These are phyloP conservation scores for Diadumene lineata DNA, from an alignment of 92 coral and sea anemone genomes.

Conservation along the genomic window DNA sequence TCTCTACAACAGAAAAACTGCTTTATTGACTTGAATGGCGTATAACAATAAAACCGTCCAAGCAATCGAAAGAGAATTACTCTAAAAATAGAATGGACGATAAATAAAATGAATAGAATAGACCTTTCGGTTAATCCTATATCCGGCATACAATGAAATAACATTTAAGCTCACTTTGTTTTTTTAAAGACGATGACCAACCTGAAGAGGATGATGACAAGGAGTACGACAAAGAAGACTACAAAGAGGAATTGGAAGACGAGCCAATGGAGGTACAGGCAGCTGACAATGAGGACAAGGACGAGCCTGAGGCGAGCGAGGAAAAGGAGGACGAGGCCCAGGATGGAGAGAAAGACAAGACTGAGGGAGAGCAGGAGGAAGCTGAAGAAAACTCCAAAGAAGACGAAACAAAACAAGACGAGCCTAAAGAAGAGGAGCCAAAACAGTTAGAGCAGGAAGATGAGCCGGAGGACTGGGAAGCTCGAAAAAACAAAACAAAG, in stretches of 20 bases:
- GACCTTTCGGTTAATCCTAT: no score
- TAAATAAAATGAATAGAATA: no score
- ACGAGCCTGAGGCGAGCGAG: conserved; percentile 9
- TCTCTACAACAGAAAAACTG: neutral
- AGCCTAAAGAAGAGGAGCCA: neutral
- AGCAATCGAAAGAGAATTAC: neutral
- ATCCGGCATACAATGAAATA: no score
- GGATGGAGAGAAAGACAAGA: neutral
- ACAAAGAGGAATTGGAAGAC: conserved; percentile 2
- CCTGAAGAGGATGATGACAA: neutral
- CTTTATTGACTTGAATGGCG: neutral
- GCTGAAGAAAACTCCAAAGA: conserved; percentile 13
- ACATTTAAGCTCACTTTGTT: no score
- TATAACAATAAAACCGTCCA: neutral
- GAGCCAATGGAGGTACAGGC: neutral
- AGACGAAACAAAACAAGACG: neutral
- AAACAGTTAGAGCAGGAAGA: neutral
- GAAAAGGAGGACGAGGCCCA: conserved; percentile 9
- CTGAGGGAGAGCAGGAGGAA: neutral
- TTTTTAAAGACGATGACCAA: neutral
- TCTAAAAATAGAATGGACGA: no score
- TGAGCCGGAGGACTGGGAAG: neutral
- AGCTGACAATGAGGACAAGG: conserved; percentile 5
- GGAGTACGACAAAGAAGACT: neutral
- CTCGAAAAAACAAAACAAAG: neutral